Base-by-base conservation (phyloP, 2,888 invertebrate species). In the Cephus runcator region DNA sequence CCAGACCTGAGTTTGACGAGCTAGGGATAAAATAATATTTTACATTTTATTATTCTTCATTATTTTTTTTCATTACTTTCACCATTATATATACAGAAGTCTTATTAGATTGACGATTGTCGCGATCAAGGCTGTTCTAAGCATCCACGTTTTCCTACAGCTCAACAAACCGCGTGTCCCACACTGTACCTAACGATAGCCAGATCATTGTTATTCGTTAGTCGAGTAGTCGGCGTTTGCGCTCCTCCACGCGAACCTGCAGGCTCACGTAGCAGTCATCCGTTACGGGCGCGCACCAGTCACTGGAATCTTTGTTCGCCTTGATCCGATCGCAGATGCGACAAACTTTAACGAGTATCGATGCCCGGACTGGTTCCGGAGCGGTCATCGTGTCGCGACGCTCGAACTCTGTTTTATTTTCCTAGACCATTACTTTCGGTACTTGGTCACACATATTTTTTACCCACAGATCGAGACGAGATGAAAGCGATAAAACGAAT, bases 301-400 rank as follows among this genome's bases (percentile, higher is more conserved):
- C 82, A 83, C 80, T 79, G 80, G 81, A 80, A 85, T 86, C 85
- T 84, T 85, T 86, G 84, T 83, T 78, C 83, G 75, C n/a, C 77
- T 83, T 85, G 86, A 86, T 88, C 85, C 83, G 86, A 86, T 87
- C 85, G 81, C 69, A 76, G 86, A 86, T 87, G 85, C 82, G 86
- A 84, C 85, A 84, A 85, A 83, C 86, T 80, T 87, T 89, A 90
- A 90, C 88, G 88, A 88, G 87, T 88, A 88, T 88, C 86, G 87
- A 89, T 89, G 85, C 80, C 75, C 78, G 79, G 81, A 23, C 84
- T 85, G 87, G 69, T 34, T 69, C 75, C 87, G 84, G 82, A 82
- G 81, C 81, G 80, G 79, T 81, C 82, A 85, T 83, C 82, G 77
- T 15, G 71, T 71, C 71, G 31, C 71, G 71, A 56, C 56, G 56